Percentiles rank a stretch among this genome's conserved stretches.
Conservation (phyloP, 53 echinoderm and acorn worm genomes). For the Luidia sarsii region DNA sequence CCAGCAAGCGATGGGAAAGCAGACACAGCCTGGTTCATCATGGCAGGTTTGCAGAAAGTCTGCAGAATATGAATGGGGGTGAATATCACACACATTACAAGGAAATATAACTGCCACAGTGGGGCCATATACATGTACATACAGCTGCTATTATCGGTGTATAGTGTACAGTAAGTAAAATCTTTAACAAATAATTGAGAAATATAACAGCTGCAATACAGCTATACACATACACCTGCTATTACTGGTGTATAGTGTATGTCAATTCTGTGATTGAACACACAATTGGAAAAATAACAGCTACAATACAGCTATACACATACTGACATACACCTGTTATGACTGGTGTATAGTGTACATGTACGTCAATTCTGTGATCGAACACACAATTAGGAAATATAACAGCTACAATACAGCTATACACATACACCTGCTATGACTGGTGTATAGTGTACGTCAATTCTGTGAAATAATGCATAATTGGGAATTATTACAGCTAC, state of each 20-base stretch:
- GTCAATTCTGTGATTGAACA: no score
- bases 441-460: no score
- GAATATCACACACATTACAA: no score
- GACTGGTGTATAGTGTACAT: conserved; percentile 1
- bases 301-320: neutral
- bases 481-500: neutral
- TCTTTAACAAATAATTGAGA: no score
- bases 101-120: neutral
- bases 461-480: no score
- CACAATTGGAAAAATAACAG: neutral
- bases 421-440: neutral
- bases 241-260: conserved; percentile 11
- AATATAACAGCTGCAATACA: no score
- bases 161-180: no score
- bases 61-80: no score
- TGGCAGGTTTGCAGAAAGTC: conserved; percentile 1
- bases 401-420: no score
- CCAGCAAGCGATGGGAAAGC: neutral
- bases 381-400: neutral
- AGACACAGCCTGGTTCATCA: neutral
- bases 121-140: neutral
- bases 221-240: neutral
- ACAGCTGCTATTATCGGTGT: neutral
- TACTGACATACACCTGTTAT: neutral
- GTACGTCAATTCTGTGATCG: no score